Percentiles rank a stretch among this genome's conserved stretches.
Conservation (phyloP, 1,140 invertebrate species). For the Philopotamus ludificatus region DNA sequence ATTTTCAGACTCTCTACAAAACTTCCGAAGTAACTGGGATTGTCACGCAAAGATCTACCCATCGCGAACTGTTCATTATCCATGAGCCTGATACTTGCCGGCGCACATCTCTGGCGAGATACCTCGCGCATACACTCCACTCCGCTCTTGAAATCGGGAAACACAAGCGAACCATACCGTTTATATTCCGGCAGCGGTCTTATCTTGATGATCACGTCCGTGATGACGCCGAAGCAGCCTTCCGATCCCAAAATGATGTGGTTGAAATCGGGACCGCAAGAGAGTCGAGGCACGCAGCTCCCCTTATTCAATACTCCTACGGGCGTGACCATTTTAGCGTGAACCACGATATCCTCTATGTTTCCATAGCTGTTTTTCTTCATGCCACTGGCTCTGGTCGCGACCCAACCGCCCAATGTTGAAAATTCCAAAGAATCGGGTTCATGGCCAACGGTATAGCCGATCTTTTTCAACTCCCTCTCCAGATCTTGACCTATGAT, state of each 20-base stretch:
- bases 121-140: constrained; percentile 85
- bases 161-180: constrained; percentile 92
- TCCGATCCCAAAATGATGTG: constrained; percentile 96
- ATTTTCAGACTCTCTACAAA: constrained; percentile 83
- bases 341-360: constrained; percentile 92
- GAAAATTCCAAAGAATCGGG: constrained; percentile 98
- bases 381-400: constrained; percentile 97
- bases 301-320: constrained; percentile 73
- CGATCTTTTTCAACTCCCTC: constrained; percentile 66
- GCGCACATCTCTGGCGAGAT: constrained; percentile 77
- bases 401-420: constrained; percentile 97
- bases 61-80: constrained; percentile 97
- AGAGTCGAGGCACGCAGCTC: constrained; percentile 78
- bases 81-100: constrained; percentile 93
- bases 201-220: constrained; percentile 92
- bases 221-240: constrained; percentile 92
- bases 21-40: constrained; percentile 54
- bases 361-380: constrained; percentile 99
- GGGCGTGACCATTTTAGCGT: constrained; percentile 85
- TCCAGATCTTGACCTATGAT: constrained; percentile 95
- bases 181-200: constrained; percentile 80
- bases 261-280: constrained; percentile 93
- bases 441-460: constrained; percentile 87
- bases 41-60: constrained; percentile 84
- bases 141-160: constrained; percentile 88